Evolutionary conservation across 1,140 invertebrate species (phyloP).

Genomic region (Prorops nasuta): DNA sequence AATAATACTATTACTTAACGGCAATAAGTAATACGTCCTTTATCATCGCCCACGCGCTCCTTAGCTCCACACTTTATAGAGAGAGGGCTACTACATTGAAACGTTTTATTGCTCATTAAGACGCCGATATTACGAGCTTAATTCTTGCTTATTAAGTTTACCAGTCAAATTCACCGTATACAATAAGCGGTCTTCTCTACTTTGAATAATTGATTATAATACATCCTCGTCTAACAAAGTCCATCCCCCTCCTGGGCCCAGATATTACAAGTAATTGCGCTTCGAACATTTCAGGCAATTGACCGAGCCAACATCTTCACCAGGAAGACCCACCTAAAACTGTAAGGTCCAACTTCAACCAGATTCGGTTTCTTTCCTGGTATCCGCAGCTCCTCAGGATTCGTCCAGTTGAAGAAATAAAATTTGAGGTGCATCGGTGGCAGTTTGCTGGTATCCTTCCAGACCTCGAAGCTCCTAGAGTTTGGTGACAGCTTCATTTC

Average conservation of each 20-base stretch:
- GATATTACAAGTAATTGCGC: no score
- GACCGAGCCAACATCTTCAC: no score
- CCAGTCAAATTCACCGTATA: no score
- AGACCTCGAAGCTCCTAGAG: constrained; percentile 51
- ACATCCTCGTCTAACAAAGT: no score
- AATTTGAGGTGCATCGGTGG: constrained; percentile 56
- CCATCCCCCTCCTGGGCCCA: no score
- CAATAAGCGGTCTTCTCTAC: no score
- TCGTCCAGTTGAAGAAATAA: constrained; percentile 64
- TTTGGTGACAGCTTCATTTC: constrained; percentile 39
- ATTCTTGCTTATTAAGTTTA: constrained; percentile 40
- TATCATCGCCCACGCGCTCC: constrained; percentile 33
- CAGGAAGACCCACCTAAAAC: constrained; percentile 60
- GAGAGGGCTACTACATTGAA: constrained; percentile 22
- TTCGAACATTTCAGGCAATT: no score
- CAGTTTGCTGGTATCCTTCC: constrained; percentile 53
- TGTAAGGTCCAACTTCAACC: constrained; percentile 69
- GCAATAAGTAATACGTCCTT: constrained; percentile 25
- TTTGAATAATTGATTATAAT: no score
- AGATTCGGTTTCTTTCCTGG: constrained; percentile 56
- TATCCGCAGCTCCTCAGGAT: constrained; percentile 49
- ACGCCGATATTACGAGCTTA: constrained; percentile 49
- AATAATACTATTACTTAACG: constrained; percentile 46
- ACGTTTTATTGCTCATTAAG: constrained; percentile 46
- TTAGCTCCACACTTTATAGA: no score